These are phyloP conservation scores for Schmidtea mediterranea DNA, from an alignment of 1,140 invertebrate genomes.

Conservation along the genomic window DNA sequence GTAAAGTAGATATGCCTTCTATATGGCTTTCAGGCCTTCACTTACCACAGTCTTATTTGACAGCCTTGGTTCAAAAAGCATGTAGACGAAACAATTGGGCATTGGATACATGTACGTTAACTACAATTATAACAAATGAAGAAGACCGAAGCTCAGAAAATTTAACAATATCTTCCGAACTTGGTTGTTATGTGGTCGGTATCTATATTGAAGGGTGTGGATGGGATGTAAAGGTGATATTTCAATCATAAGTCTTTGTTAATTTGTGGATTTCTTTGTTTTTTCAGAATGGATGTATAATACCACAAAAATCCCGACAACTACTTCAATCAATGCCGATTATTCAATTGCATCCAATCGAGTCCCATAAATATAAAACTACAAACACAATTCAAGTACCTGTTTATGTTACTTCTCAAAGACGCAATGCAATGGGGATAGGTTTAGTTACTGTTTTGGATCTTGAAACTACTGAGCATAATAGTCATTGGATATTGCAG, in stretches of 20 bases:
- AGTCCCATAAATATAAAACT: slow-evolving; percentile 47
- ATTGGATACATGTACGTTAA: slow-evolving; percentile 50
- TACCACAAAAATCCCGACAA: slow-evolving; percentile 47
- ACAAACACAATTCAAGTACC: slow-evolving; percentile 55
- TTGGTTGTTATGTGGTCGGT: slow-evolving; percentile 23
- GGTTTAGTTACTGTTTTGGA: slow-evolving; percentile 63
- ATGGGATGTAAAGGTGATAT: slow-evolving; percentile 39
- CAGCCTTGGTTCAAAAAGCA: slow-evolving; percentile 51
- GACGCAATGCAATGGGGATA: slow-evolving; percentile 55
- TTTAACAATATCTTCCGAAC: slow-evolving; percentile 30
- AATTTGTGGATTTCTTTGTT: no score
- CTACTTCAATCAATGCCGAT: slow-evolving; percentile 54
- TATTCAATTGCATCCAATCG: slow-evolving; percentile 52
- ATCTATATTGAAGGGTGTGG: slow-evolving; percentile 26
- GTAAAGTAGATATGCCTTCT: slow-evolving; percentile 22
- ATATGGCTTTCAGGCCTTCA: slow-evolving; percentile 67
- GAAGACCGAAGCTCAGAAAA: no score
- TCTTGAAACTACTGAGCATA: slow-evolving; percentile 44
- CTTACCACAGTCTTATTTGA: slow-evolving; percentile 59
- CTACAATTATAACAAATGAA: slow-evolving; percentile 41
- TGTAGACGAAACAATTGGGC: slow-evolving; percentile 59
- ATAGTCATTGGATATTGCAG: slow-evolving; percentile 58
- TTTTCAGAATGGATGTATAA: slow-evolving; percentile 30
- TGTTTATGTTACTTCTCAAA: slow-evolving; percentile 53
- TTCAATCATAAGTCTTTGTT: no score